These are phyloP conservation scores for Drosophila pallidifrons DNA, from an alignment of 1,140 invertebrate genomes.

Conservation along the genomic window DNA sequence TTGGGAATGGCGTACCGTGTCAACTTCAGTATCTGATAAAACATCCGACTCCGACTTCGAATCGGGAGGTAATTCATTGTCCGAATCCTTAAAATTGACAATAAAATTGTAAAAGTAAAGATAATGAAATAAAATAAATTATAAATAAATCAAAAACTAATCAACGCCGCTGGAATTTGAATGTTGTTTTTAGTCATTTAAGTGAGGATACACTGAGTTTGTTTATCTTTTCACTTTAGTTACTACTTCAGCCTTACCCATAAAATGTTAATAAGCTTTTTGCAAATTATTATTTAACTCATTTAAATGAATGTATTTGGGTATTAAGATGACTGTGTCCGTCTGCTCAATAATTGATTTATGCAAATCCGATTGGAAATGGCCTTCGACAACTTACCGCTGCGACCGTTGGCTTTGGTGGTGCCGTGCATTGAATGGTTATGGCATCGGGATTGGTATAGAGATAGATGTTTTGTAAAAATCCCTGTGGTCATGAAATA, in stretches of 20 bases:
- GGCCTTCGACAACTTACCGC: slow-evolving; percentile 65
- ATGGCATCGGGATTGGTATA: slow-evolving; percentile 78
- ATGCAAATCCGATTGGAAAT: slow-evolving; percentile 12
- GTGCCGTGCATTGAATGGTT: slow-evolving; percentile 63
- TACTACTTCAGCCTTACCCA: background rate
- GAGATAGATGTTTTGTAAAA: slow-evolving; percentile 79
- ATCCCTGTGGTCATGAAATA: slow-evolving; percentile 65
- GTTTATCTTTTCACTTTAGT: background rate
- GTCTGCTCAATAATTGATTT: slow-evolving; percentile 20
- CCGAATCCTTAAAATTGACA: slow-evolving; percentile 49
- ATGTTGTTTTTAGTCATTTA: background rate
- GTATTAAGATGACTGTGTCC: background rate
- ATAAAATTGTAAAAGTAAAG: background rate
- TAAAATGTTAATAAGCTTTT: background rate
- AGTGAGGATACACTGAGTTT: background rate
- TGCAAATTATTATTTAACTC: background rate
- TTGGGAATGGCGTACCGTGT: slow-evolving; percentile 5
- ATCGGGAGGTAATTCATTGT: slow-evolving; percentile 24
- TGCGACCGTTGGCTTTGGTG: slow-evolving; percentile 58
- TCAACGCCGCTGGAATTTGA: too few relatives aligned
- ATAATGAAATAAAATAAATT: slow-evolving; percentile 13
- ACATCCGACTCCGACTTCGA: background rate
- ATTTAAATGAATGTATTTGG: slow-evolving; percentile 1
- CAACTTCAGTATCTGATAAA: slow-evolving; percentile 14
- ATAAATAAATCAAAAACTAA: background rate